Conservation (phyloP, 2,797 vertebrate species). For the Myotis vivesi region DNA sequence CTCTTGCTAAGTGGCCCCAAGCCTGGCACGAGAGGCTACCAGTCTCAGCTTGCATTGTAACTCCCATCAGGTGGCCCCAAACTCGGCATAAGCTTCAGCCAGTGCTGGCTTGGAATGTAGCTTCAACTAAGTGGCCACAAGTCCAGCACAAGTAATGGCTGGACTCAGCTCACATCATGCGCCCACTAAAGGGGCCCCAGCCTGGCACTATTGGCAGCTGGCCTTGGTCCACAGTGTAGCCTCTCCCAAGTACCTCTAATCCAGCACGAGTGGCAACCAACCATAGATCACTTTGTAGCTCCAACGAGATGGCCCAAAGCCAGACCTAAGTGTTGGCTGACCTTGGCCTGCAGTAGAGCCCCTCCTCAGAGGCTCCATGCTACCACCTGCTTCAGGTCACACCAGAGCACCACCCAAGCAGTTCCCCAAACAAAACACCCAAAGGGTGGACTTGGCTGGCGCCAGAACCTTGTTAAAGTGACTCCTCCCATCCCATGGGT, state of each 20-base stretch:
- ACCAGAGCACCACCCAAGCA: background rate
- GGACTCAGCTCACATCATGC: background rate
- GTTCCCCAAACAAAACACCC: background rate
- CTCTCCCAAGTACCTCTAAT: background rate
- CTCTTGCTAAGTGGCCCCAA: background rate
- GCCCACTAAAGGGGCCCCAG: background rate
- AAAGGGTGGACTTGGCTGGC: background rate
- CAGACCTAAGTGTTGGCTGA: background rate
- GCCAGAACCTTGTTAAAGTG: background rate
- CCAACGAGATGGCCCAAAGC: background rate
- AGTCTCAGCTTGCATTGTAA: background rate
- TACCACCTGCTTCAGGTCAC: background rate
- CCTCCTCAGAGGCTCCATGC: background rate
- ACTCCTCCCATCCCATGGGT: background rate
- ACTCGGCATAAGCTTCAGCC: background rate
- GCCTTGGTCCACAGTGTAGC: background rate
- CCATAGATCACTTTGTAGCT: background rate
- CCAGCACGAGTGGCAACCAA: background rate
- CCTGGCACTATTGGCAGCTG: background rate
- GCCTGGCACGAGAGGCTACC: background rate
- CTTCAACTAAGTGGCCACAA: background rate
- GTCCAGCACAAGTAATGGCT: background rate
- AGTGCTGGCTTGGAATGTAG: background rate
- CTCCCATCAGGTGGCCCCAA: background rate
- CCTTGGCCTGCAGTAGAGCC: background rate